Percentiles rank a stretch among this genome's conserved stretches.
These are phyloP conservation scores for Diarsia mendica DNA, from an alignment of 2,888 invertebrate species.

Conservation along the genomic window DNA sequence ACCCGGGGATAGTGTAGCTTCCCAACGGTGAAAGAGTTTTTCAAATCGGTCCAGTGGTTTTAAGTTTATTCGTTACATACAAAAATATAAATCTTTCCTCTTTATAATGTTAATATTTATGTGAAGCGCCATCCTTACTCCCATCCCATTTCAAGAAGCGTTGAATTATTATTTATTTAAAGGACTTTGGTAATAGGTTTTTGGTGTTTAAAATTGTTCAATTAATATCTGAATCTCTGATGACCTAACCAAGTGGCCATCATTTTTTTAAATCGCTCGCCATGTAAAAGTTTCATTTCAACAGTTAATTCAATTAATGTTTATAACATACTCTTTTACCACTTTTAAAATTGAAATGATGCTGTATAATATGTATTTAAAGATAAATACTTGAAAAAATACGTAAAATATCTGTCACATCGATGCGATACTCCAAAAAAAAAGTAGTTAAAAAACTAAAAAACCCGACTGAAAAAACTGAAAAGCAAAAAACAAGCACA, in stretches of 20 bases:
- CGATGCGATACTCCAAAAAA: slow-evolving; percentile 5
- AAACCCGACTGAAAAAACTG: too few species aligned
- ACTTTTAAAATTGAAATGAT: background rate
- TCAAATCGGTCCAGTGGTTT: too few species aligned
- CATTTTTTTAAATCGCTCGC: background rate
- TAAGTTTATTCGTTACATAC: too few species aligned
- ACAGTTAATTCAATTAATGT: background rate
- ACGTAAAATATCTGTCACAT: slow-evolving; percentile 1
- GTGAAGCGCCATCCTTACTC: background rate
- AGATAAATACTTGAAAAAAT: background rate
- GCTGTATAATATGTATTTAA: background rate
- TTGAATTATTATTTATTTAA: background rate
- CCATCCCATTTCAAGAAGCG: background rate
- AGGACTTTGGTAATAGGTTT: background rate
- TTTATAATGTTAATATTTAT: too few species aligned
- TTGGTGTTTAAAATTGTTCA: background rate
- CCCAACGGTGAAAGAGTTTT: too few species aligned
- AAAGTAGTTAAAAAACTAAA: too few species aligned
- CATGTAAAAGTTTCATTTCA: background rate
- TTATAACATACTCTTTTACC: background rate
- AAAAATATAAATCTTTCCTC: too few species aligned
- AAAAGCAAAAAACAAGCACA: too few species aligned
- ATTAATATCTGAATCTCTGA: background rate
- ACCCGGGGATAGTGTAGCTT: too few species aligned
- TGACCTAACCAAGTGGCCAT: background rate